phyloP scores from a whole-genome alignment of 2,113 vertebrate genomes.

The Eira barbara region DNA sequence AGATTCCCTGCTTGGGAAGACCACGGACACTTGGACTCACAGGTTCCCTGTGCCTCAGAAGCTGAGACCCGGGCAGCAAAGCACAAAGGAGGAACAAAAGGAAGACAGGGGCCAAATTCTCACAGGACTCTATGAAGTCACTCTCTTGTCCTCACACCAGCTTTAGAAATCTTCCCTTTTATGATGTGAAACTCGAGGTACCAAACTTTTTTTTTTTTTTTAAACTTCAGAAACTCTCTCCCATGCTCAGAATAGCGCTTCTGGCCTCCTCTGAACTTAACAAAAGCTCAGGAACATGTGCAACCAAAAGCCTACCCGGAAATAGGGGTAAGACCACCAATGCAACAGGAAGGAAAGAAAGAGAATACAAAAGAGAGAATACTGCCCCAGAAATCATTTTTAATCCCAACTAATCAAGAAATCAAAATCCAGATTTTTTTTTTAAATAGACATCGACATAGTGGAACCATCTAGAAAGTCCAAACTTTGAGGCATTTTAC shows the following conservation, averaged over 20 bases:
- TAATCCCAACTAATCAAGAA: not conserved
- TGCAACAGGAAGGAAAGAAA: not conserved
- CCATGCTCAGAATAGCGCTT: not conserved
- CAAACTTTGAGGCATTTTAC: not conserved
- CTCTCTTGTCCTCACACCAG: not conserved
- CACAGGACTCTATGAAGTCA: not conserved
- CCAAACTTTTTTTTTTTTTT: not conserved
- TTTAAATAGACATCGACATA: not conserved
- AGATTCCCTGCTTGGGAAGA: not conserved
- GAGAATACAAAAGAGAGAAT: not conserved
- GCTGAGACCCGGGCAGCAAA: fast-evolving
- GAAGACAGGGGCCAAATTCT: not conserved
- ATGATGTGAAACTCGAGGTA: not conserved
- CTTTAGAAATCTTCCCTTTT: not conserved
- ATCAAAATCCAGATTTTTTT: not conserved
- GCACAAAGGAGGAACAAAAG: fast-evolving
- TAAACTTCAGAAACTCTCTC: not conserved
- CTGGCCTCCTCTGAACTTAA: not conserved
- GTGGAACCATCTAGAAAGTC: not conserved
- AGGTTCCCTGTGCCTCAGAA: fast-evolving
- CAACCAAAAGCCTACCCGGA: not conserved
- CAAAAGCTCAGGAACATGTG: not conserved
- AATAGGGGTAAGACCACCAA: not conserved
- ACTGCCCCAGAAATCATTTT: not conserved
- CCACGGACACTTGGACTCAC: not conserved